Conservation (phyloP, 2,113 vertebrate genomes). For the Poecilia latipinna region DNA sequence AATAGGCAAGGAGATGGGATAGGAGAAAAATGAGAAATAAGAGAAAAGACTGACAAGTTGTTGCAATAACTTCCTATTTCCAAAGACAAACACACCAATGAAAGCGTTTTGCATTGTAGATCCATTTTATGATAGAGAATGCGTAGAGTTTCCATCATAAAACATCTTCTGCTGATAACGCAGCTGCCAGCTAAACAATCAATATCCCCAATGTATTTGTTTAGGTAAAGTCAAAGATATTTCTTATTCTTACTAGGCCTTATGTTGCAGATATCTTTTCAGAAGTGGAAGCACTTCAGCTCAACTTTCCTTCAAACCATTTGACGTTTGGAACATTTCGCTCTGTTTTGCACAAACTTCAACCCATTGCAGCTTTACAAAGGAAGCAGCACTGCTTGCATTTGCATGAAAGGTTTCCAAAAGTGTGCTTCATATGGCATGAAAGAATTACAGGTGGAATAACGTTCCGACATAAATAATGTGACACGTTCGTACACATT, state of each 20-base stretch:
- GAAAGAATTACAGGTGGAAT: too few relatives aligned
- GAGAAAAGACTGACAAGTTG: slow-evolving; percentile 32
- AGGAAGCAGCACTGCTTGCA: background rate
- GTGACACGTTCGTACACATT: background rate
- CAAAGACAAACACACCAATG: slow-evolving; percentile 67
- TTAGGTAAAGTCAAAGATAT: background rate
- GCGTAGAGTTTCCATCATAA: slow-evolving; percentile 49
- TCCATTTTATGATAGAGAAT: slow-evolving; percentile 51
- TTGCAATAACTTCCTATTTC: slow-evolving; percentile 54
- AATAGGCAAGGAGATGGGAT: slow-evolving; percentile 19
- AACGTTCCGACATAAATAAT: too few relatives aligned
- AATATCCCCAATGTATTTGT: background rate
- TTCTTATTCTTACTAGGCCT: background rate
- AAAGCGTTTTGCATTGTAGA: slow-evolving; percentile 63
- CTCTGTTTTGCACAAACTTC: background rate
- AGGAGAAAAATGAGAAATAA: slow-evolving; percentile 21
- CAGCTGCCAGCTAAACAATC: slow-evolving; percentile 12
- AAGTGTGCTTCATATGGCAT: background rate
- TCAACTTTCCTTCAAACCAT: background rate
- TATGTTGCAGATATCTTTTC: background rate
- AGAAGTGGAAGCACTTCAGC: background rate
- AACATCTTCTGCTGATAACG: slow-evolving; percentile 24
- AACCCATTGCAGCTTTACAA: background rate
- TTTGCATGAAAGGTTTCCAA: background rate
- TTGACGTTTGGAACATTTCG: background rate